These are phyloP conservation scores for Virgularia gustaviana DNA, from an alignment of 92 coral and sea anemone genomes.

Conservation along the genomic window DNA sequence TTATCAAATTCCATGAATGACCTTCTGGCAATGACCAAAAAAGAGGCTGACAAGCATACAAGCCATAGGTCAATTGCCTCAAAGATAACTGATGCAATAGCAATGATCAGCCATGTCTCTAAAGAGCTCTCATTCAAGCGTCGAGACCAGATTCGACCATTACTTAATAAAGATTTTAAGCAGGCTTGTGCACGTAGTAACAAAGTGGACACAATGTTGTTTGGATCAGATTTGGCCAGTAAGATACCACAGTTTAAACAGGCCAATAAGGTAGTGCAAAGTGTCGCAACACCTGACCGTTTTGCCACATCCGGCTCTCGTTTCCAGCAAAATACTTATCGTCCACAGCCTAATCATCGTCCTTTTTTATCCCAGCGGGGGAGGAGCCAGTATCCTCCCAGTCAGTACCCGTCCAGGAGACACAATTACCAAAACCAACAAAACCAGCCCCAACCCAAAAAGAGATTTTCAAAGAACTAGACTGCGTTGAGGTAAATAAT, in stretches of 20 bases:
- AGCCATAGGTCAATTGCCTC: too few relatives aligned
- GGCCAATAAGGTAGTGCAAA: too few relatives aligned
- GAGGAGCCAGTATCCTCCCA: slow-evolving; percentile 3
- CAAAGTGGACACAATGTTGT: not conserved
- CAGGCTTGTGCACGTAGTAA: not conserved
- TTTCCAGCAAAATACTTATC: not conserved
- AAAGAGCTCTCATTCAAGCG: not conserved
- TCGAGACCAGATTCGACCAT: not conserved
- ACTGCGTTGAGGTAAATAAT: too few relatives aligned
- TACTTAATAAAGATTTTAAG: not conserved
- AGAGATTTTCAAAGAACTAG: too few relatives aligned
- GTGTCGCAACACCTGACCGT: too few relatives aligned
- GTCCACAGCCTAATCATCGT: not conserved
- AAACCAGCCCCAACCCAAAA: slow-evolving; percentile 1
- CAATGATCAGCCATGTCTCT: not conserved
- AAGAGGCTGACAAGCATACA: too few relatives aligned
- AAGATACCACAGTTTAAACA: too few relatives aligned
- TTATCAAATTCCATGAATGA: not conserved
- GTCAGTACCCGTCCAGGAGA: not conserved
- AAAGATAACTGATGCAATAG: too few relatives aligned
- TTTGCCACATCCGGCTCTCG: too few relatives aligned
- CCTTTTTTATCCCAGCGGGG: not conserved
- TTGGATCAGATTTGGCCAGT: not conserved
- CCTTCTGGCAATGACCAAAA: too few relatives aligned
- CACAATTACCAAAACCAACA: not conserved